These are phyloP conservation scores for Rosalia funebris DNA, from an alignment of 2,888 invertebrate species.

Conservation along the genomic window DNA sequence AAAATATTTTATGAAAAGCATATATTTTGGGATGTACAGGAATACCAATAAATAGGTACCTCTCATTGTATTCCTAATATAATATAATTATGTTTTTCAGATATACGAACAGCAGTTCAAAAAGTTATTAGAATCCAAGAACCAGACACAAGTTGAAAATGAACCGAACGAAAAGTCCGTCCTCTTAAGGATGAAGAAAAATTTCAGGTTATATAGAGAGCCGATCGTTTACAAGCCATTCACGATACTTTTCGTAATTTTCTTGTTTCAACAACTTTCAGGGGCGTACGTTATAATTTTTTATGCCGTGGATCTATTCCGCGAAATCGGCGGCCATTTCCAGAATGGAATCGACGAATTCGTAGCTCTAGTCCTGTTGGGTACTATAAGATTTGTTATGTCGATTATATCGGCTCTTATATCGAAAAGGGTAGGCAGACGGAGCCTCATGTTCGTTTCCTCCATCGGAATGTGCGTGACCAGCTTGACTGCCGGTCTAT, in stretches of 20 bases:
- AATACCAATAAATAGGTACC: no score
- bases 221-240: constrained; percentile 67
- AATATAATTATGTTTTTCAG: constrained; percentile 29
- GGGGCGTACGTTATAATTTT: constrained; percentile 70
- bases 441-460: constrained; percentile 66
- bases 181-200: constrained; percentile 41
- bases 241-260: constrained; percentile 63
- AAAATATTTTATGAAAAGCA: no score
- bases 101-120: constrained; percentile 44
- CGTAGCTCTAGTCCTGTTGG: constrained; percentile 65
- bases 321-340: constrained; percentile 64
- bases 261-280: constrained; percentile 69
- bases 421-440: constrained; percentile 66
- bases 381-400: constrained; percentile 66
- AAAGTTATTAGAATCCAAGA: constrained; percentile 46
- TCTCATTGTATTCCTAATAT: no score
- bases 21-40: no score
- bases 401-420: constrained; percentile 65
- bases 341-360: constrained; percentile 64
- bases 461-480: constrained; percentile 67
- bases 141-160: constrained; percentile 11
- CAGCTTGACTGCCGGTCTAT: constrained; percentile 60
- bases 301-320: constrained; percentile 68
- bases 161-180: constrained; percentile 38
- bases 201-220: constrained; percentile 50